Base-by-base conservation (phyloP, 2,797 vertebrate species). In the Forpus xanthops region DNA sequence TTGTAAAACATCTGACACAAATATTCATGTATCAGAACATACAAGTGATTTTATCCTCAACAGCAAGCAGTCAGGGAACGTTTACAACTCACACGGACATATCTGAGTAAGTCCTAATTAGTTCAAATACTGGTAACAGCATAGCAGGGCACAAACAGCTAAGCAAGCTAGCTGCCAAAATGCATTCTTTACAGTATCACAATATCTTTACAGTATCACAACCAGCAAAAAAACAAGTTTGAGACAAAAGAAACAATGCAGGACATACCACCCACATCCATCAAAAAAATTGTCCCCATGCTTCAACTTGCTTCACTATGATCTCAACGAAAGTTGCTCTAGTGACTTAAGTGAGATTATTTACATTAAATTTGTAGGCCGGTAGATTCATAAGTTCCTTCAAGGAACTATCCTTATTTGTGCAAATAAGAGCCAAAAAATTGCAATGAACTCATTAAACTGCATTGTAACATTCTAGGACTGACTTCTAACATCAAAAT, bases 1-100 rank as follows among this genome's bases (percentile, higher is more conserved):
- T 83, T 77, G 82, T 89, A 92, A 89, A 92, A 96, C n/a, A 82
- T 74, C 64, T 89, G 75, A 87, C 37, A 31, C 52, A 67, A 89
- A 74, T 94, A 87, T 71, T 91, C 75, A 44, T 56, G 28, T 85
- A 79, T 47, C 61, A 91, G 55, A 92, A 60, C 12, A 65, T 87
- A 53, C 0, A 11, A 87, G 70, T 31, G 28, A 85, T 85, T 82
- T 89, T 92, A 89, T 76, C 90, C 72, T 85, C 79, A 82, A 50
- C 23, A 83, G 73, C 64, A 89, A 85, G 68, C 56, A 93, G 56
- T 62, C 31, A 79, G 82, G 85, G 85, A 88, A 94, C n/a, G 37
- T 45, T 9, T 85, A 56, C 72, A 91, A 44, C 44, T 91, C 70
- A 44, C 18, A 65, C 4, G 80, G 47, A 37, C 11, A 5, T 35